Conservation (phyloP, 2,888 invertebrate genomes). For the Cephus rjabovi region DNA sequence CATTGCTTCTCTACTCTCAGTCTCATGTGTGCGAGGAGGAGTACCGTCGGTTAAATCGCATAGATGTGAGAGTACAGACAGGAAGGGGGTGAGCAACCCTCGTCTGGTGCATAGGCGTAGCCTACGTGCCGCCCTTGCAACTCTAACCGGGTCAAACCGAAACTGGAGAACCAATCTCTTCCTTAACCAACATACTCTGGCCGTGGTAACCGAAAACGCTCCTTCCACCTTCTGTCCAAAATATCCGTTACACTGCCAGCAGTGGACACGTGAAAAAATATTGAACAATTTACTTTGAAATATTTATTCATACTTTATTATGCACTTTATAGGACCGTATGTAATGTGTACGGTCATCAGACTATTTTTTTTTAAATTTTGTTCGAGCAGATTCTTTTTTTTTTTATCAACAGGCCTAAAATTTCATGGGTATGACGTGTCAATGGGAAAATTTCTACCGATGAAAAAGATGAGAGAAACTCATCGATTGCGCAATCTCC, state of each 20-base stretch:
- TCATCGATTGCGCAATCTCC: slow-evolving; percentile 25
- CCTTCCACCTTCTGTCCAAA: neutral
- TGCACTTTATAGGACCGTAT: neutral
- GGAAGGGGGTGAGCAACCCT: slow-evolving; percentile 58
- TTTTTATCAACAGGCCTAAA: rapidly evolving
- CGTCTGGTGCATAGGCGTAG: slow-evolving; percentile 60
- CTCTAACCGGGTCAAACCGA: slow-evolving; percentile 50
- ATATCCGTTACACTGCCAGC: neutral
- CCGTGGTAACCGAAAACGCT: neutral
- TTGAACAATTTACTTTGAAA: neutral
- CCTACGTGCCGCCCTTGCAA: slow-evolving; percentile 26
- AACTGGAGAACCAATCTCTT: slow-evolving; percentile 34
- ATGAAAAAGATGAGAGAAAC: neutral
- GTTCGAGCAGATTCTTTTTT: neutral
- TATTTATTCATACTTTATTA: neutral
- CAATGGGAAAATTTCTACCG: neutral
- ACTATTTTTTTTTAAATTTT: too few species aligned
- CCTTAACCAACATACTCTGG: neutral
- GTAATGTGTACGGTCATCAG: too few species aligned
- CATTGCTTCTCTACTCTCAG: neutral
- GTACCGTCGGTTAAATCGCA: slow-evolving; percentile 22
- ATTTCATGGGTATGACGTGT: too few species aligned
- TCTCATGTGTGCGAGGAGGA: neutral
- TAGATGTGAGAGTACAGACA: slow-evolving; percentile 58
- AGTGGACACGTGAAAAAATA: neutral